Evolutionary conservation across 2,888 invertebrate species (phyloP).

Genomic region (Lycaena phlaeas): DNA sequence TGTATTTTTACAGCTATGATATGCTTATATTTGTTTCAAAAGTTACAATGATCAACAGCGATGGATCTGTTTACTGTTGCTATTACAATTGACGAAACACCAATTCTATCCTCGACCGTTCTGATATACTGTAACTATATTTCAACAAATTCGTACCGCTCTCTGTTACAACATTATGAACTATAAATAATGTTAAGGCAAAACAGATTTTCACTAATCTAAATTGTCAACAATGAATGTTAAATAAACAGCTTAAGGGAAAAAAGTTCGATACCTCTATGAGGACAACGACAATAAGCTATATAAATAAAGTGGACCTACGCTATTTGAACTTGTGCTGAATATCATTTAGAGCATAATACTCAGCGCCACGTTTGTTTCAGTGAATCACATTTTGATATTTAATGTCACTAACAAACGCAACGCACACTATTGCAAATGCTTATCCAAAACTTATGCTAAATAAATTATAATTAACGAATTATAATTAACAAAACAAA

Average conservation of each 20-base stretch:
- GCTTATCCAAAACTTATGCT: constrained; percentile 43
- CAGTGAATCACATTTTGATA: neutral
- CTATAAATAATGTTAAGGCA: constrained; percentile 69
- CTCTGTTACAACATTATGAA: constrained; percentile 59
- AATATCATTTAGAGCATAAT: constrained; percentile 50
- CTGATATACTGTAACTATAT: constrained; percentile 54
- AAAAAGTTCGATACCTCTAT: constrained; percentile 39
- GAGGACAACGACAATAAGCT: constrained; percentile 49
- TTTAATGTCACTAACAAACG: constrained; percentile 1
- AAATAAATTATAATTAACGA: constrained; percentile 70
- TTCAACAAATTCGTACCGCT: constrained; percentile 63
- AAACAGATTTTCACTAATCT: constrained; percentile 68
- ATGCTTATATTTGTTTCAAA: constrained; percentile 88
- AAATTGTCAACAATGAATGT: constrained; percentile 70
- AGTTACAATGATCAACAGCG: constrained; percentile 75
- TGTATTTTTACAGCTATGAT: constrained; percentile 93
- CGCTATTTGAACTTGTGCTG: constrained; percentile 70
- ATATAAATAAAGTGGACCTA: constrained; percentile 69
- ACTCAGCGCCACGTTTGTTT: constrained; percentile 22
- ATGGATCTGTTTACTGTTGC: constrained; percentile 58
- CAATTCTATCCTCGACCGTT: constrained; percentile 48
- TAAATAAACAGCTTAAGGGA: constrained; percentile 65
- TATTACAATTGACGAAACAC: constrained; percentile 62
- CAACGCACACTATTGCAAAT: constrained; percentile 32
- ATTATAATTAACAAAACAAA: constrained; percentile 65